Conservation (phyloP, 1,140 invertebrate species). For the Riptortus pedestris region DNA sequence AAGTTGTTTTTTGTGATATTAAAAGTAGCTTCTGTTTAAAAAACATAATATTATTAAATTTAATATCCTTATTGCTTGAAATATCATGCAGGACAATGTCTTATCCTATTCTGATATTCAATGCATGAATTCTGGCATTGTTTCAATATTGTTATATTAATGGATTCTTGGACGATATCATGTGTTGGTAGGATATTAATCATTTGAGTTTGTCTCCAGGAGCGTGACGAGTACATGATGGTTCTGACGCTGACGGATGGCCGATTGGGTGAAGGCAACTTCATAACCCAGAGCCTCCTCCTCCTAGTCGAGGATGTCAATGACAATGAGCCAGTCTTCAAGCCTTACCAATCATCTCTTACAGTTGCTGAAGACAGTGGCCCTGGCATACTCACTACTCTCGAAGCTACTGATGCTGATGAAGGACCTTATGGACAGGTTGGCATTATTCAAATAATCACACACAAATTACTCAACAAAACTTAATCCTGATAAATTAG, state of each 20-base stretch:
- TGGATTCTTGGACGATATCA: too few relatives aligned
- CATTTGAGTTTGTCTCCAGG: too few relatives aligned
- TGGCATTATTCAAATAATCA: constrained; percentile 35
- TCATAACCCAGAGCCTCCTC: constrained; percentile 78
- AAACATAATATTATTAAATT: too few relatives aligned
- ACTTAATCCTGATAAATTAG: too few relatives aligned
- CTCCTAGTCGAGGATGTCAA: constrained; percentile 84
- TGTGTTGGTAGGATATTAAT: too few relatives aligned
- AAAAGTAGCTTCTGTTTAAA: too few relatives aligned
- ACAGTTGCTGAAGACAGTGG: constrained; percentile 65
- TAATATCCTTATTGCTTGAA: too few relatives aligned
- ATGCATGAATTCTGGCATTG: too few relatives aligned
- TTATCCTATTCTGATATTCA: too few relatives aligned
- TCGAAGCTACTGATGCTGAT: constrained; percentile 80
- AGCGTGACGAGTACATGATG: constrained; percentile 74
- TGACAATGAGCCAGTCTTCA: constrained; percentile 79
- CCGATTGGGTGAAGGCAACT: constrained; percentile 73
- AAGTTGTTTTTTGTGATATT: too few relatives aligned
- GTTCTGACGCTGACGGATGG: constrained; percentile 83
- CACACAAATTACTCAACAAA: neutral
- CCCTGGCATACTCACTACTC: constrained; percentile 59
- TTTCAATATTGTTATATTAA: too few relatives aligned
- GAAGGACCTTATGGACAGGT: constrained; percentile 86
- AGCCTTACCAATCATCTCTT: constrained; percentile 70
- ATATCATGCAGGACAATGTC: too few relatives aligned